Evolutionary conservation across 2,797 vertebrate species (phyloP).

Genomic region (Choloepus didactylus): DNA sequence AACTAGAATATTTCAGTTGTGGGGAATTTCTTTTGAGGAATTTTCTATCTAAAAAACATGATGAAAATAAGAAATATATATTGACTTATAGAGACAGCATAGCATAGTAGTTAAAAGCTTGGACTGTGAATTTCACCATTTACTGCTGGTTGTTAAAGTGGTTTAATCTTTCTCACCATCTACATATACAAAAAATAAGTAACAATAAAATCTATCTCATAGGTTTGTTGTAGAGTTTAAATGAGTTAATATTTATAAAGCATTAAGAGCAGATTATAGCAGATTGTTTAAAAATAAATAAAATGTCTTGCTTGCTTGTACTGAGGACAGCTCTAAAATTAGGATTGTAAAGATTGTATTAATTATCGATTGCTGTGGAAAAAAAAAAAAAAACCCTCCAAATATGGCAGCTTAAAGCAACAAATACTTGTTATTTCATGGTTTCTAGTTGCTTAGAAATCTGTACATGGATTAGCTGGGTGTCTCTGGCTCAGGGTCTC

Average conservation of each 20-base stretch:
- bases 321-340: background rate
- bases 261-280: background rate
- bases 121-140: background rate
- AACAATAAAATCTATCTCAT: background rate
- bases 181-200: background rate
- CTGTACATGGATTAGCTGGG: background rate
- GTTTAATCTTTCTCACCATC: background rate
- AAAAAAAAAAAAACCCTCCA: background rate
- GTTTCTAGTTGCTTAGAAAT: too few species aligned
- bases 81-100: background rate
- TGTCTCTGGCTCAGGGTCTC: background rate
- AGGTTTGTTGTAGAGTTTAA: background rate
- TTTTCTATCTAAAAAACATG: background rate
- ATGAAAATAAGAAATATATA: background rate
- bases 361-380: background rate
- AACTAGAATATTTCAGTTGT: background rate
- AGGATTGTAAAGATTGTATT: background rate
- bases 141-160: background rate
- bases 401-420: background rate
- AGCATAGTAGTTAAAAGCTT: background rate
- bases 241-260: slow-evolving; percentile 4
- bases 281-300: slow-evolving; percentile 11
- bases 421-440: background rate
- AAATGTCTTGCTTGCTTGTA: background rate
- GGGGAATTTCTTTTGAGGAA: background rate